These are phyloP conservation scores for Ormia ochracea DNA, from an alignment of 2,888 invertebrate species.

Conservation along the genomic window DNA sequence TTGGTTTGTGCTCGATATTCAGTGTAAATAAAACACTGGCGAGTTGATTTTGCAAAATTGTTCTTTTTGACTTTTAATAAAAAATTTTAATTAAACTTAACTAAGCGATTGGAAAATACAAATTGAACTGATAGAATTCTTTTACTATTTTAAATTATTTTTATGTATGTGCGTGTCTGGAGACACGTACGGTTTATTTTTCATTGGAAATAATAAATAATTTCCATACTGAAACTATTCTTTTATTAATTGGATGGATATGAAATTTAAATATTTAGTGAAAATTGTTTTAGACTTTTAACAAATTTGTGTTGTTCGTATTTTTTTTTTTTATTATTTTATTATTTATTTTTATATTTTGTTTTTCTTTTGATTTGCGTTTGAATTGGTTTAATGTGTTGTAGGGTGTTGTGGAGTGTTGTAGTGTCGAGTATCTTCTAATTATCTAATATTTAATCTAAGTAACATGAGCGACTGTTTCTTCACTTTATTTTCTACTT, in stretches of 20 bases:
- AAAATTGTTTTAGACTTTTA: no score
- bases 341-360: no score
- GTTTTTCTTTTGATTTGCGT: neutral
- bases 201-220: no score
- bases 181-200: no score
- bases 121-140: neutral
- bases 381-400: neutral
- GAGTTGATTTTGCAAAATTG: neutral
- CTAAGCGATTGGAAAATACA: neutral
- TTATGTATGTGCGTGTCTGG: no score
- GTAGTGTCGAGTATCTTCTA: neutral
- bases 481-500: neutral
- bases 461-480: constrained; percentile 17
- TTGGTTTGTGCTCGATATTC: neutral
- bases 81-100: constrained; percentile 26
- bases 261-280: no score
- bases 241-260: no score
- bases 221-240: no score
- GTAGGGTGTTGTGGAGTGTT: neutral
- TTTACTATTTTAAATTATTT: no score
- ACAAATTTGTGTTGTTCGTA: no score
- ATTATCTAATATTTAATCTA: constrained; percentile 15
- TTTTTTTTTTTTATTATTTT: no score
- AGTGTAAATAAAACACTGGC: neutral
- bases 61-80: neutral